phyloP scores from a whole-genome alignment of 2,797 vertebrate species.

The Malacoraja senta region DNA sequence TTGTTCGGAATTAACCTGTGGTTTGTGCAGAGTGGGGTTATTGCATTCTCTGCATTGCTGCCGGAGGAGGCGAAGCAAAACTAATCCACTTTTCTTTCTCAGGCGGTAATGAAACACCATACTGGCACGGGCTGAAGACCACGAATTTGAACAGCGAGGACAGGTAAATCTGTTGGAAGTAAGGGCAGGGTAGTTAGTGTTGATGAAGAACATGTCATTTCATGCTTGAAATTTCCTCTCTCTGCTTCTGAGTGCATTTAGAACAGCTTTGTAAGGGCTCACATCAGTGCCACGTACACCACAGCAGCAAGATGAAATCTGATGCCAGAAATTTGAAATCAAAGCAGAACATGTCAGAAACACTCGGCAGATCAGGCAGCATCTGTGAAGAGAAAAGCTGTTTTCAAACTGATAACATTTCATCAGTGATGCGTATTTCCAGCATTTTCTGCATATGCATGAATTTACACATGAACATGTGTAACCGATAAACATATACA shows the following conservation, averaged over 20 bases:
- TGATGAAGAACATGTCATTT: neutral
- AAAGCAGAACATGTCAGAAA: too few relatives aligned
- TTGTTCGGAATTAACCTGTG: conserved; percentile 43
- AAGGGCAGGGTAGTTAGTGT: neutral
- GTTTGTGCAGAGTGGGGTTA: neutral
- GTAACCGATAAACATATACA: neutral
- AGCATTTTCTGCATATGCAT: too few relatives aligned
- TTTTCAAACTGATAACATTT: too few relatives aligned
- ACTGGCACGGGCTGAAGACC: conserved; percentile 50
- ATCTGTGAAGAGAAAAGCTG: too few relatives aligned
- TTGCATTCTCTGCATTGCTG: conserved; percentile 49
- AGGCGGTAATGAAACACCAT: conserved; percentile 55
- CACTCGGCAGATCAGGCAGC: too few relatives aligned
- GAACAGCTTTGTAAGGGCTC: neutral
- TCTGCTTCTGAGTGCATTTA: neutral
- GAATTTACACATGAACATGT: neutral
- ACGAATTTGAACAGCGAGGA: conserved; percentile 44
- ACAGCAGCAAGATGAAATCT: too few relatives aligned
- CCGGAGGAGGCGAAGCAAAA: conserved; percentile 52
- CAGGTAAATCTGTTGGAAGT: conserved; percentile 50
- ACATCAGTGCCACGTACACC: neutral
- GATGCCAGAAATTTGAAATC: too few relatives aligned
- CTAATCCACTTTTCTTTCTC: conserved; percentile 42
- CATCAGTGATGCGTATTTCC: too few relatives aligned
- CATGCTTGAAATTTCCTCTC: neutral